Percentiles rank a stretch among this genome's conserved stretches.
These are phyloP conservation scores for Acrocephalus arundinaceus DNA, from an alignment of 2,113 vertebrate genomes.

Conservation along the genomic window DNA sequence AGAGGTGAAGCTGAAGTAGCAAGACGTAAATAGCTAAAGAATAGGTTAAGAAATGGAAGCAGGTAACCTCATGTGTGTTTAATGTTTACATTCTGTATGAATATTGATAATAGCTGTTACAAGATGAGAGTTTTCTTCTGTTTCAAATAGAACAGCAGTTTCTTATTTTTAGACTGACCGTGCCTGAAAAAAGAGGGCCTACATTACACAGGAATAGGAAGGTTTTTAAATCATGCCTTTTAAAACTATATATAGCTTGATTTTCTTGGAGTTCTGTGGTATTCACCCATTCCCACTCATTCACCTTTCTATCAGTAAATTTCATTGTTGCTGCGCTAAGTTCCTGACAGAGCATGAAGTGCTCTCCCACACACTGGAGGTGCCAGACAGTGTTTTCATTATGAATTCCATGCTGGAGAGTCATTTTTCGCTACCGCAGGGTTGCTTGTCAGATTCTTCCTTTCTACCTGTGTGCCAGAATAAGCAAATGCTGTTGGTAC, in stretches of 20 bases:
- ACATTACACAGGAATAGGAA: neutral
- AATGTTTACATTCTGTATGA: neutral
- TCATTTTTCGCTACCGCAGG: neutral
- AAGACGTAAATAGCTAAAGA: neutral
- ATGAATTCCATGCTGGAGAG: slow-evolving; percentile 33
- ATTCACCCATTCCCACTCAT: neutral
- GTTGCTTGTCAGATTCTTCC: slow-evolving; percentile 28
- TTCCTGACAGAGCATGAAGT: slow-evolving; percentile 43
- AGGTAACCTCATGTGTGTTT: neutral
- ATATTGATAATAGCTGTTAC: neutral
- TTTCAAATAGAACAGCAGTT: neutral
- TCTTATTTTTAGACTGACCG: neutral
- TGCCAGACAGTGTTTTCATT: slow-evolving; percentile 58
- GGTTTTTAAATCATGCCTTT: neutral
- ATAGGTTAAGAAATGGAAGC: neutral
- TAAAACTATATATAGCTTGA: neutral
- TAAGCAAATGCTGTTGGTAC: slow-evolving; percentile 35
- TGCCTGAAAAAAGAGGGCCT: neutral
- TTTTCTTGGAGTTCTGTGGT: neutral
- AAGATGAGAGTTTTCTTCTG: neutral
- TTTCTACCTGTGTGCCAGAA: slow-evolving; percentile 49
- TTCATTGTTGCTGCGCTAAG: neutral
- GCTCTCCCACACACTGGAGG: neutral
- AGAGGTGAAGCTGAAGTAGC: neutral
- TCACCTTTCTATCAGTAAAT: slow-evolving; percentile 18